Conservation (phyloP, 2,888 invertebrate species). For the Caenorhabditis uteleia region DNA sequence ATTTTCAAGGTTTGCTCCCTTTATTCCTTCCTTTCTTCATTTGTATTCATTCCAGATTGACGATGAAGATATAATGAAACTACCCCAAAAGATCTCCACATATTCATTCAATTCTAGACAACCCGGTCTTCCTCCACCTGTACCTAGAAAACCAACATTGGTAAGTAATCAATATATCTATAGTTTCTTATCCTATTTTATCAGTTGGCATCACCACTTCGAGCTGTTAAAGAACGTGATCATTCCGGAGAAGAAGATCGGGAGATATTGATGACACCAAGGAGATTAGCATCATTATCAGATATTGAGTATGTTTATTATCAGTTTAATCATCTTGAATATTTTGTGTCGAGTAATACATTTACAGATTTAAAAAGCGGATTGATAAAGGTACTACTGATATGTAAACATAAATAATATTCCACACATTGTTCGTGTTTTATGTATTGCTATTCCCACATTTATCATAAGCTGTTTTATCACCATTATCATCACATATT, state of each 20-base stretch:
- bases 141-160: constrained; percentile 5
- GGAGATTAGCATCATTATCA: constrained; percentile 19
- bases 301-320: constrained; percentile 29
- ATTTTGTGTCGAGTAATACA: background rate
- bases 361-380: constrained; percentile 3
- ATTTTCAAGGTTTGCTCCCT: constrained; percentile 33
- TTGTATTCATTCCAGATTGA: constrained; percentile 19
- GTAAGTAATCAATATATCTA: background rate
- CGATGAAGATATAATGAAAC: constrained; percentile 24
- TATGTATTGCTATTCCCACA: too few species aligned
- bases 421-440: too few species aligned
- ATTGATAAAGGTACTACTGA: too few species aligned
- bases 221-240: constrained; percentile 6
- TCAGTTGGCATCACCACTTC: background rate
- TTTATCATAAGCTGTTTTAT: too few species aligned
- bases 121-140: constrained; percentile 26
- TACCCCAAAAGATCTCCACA: constrained; percentile 19
- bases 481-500: too few species aligned
- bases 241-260: constrained; percentile 22
- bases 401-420: too few species aligned
- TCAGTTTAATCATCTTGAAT: background rate
- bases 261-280: constrained; percentile 27
- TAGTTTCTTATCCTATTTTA: too few species aligned
- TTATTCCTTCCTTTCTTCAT: background rate
- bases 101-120: constrained; percentile 8